Conservation (phyloP, 2,888 invertebrate species). For the Xestia xanthographa region DNA sequence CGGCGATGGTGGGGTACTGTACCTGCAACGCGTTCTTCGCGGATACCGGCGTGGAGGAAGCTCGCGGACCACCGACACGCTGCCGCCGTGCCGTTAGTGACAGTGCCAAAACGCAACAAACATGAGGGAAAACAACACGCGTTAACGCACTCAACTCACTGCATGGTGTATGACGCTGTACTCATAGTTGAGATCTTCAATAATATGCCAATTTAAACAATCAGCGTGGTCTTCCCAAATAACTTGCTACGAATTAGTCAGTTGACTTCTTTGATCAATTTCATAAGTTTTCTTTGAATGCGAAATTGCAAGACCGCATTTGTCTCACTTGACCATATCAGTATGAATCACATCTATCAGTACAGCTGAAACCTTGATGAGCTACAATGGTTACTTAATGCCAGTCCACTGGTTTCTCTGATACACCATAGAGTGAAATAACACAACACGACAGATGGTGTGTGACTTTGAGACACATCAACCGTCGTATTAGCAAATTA, state of each 20-base stretch:
- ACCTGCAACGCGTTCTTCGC: slow-evolving; percentile 92
- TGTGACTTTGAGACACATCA: slow-evolving; percentile 59
- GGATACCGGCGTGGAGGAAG: slow-evolving; percentile 90
- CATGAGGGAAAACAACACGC: slow-evolving; percentile 88
- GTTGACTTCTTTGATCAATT: slow-evolving; percentile 2
- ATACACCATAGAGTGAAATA: slow-evolving; percentile 68
- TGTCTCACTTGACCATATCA: slow-evolving; percentile 50
- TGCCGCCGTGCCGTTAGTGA: slow-evolving; percentile 87
- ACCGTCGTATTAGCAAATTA: slow-evolving; percentile 67
- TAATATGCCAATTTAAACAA: slow-evolving; percentile 27
- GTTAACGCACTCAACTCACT: slow-evolving; percentile 84
- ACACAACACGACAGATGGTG: slow-evolving; percentile 64
- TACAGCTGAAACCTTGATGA: slow-evolving; percentile 53
- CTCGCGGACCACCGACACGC: slow-evolving; percentile 89
- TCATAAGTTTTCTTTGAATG: slow-evolving; percentile 21
- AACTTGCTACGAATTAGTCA: slow-evolving; percentile 1
- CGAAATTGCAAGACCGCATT: slow-evolving; percentile 25
- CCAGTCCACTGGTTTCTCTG: slow-evolving; percentile 50
- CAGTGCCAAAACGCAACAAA: slow-evolving; percentile 87
- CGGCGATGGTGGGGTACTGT: slow-evolving; percentile 89
- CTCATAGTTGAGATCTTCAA: slow-evolving; percentile 31
- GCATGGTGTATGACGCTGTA: slow-evolving; percentile 57
- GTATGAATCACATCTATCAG: slow-evolving; percentile 50
- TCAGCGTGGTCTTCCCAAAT: slow-evolving; percentile 14
- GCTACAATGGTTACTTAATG: slow-evolving; percentile 28